Evolutionary conservation across 30 jellyfish, hydroid and myxozoan genomes (phyloP).

Genomic region (Rhopilema esculentum): DNA sequence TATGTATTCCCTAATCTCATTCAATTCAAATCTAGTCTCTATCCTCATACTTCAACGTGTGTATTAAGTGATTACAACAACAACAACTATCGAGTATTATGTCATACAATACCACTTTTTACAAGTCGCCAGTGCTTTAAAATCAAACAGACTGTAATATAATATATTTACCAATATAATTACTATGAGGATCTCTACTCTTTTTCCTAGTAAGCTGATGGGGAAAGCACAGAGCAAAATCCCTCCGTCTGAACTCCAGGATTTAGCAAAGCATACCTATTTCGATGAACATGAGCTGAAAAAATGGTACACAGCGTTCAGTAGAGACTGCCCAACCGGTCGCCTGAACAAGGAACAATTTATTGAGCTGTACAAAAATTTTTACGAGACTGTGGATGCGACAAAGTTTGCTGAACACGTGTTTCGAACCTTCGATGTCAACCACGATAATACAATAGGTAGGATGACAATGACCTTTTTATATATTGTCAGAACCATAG

Average conservation of each 20-base stretch:
- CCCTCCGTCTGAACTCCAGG: conserved; percentile 91
- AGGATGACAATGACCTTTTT: conserved; percentile 4
- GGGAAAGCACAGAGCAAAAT: conserved; percentile 88
- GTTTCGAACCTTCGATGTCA: conserved; percentile 91
- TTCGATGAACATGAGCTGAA: conserved; percentile 92
- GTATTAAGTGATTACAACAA: too few species aligned
- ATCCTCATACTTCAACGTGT: too few species aligned
- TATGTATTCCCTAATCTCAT: too few species aligned
- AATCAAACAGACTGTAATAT: too few species aligned
- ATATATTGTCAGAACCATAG: background rate
- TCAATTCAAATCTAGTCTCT: too few species aligned
- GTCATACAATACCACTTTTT: too few species aligned
- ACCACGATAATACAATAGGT: conserved; percentile 95
- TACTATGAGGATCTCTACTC: background rate
- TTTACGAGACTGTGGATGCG: conserved; percentile 88
- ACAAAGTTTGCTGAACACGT: conserved; percentile 96
- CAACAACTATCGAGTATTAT: too few species aligned
- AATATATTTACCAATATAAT: too few species aligned
- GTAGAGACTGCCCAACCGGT: conserved; percentile 92
- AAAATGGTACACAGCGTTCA: conserved; percentile 89
- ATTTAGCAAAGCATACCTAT: conserved; percentile 78
- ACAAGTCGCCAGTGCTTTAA: too few species aligned
- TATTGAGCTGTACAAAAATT: conserved; percentile 81
- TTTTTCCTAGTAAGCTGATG: conserved; percentile 72
- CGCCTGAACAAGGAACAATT: conserved; percentile 83